Base-by-base conservation (phyloP, 2,888 invertebrate genomes). In the Sisyra nigra region DNA sequence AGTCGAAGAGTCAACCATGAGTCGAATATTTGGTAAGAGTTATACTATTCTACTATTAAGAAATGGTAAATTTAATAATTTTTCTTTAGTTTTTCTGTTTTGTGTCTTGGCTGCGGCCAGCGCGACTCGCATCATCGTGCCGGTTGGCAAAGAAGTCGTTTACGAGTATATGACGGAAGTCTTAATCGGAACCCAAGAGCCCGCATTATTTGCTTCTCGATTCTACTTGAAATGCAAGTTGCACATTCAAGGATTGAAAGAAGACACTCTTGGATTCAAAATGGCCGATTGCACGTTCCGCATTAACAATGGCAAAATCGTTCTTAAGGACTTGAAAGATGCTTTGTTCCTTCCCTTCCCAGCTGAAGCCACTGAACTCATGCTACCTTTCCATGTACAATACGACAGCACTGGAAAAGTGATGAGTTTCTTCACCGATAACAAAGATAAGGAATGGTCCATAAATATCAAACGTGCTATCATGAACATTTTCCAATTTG, bases 71-170 rank as follows among this genome's bases (percentile, higher is more conserved):
- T 19, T 38, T 18, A 7, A 24, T 5, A 24, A 24, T 24, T 18
- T 38, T 8, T 14, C 14, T 31, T 5, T n/a, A 40, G 40, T 15
- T 30, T 10, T 40, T 11, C 6, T 40, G 10, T 14, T 40, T 15
- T 15, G 40, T 31, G 10, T 40, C 7, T 31, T 40, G 14, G 30
- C 40, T 13, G 14, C 15, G 19, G 19, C 9, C 24, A 18, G 24
- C 13, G 38, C 38, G 13, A 38, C 18, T 6, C 8, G 11, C 11
- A 24, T 24, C 24, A 36, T 55, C 3, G 47, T 57, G 29, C 72
- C 72, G 38, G 65, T 63, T 55, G 70, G 64, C 35, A 63, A 70
- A 50, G 68, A 69, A 44, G 42, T 59, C 13, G 50, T 58, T 35
- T 67, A 62, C 52, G 53, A 58, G 29, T 67, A 64, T 47, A 49